Base-by-base conservation (phyloP, 2,888 invertebrate species). In the Volucella inflata region DNA sequence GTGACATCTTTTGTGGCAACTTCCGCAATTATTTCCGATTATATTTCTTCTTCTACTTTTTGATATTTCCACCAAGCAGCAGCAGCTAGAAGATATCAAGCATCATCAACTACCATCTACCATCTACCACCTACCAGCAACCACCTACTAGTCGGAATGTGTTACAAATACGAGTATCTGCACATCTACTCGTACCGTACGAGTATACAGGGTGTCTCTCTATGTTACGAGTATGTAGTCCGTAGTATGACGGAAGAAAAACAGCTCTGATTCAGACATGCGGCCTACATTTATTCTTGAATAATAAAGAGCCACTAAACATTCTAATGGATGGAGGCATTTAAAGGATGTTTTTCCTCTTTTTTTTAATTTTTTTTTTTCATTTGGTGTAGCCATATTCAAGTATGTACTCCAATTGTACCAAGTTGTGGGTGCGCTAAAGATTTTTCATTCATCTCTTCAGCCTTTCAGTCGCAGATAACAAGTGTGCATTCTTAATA, bases 11-110 rank as follows among this genome's bases (percentile, higher is more conserved):
- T 80, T 85, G 85, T 76, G 76, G 81, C 76, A 85, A 85, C 85
- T 77, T 85, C 85, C 85, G 81, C 85, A 85, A 85, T 85, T 85
- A 81, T 85, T 81, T 85, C 85, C 85, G 85, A 81, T 85, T 85
- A 81, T 81, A 50, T 76, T 81, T 75, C 62, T 72, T 81, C 30
- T 50, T 40, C 75, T 30, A 30, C 30, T 30, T 76, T 85, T 84
- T 75, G 44, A 75, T 80, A 68, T 62, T 67, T 46, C 11, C 40
- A 11, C 17, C 68, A 16, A 40, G 17, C 30, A 48, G 21, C 38
- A 57, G 42, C 36, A 50, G 59, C 48, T 12, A 40, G 2, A 11
- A 44, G 12, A 44, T n/a, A n/a, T 12, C 44, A 12, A 11, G 3
- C 44, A 44, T 11, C 11, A 6, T 12, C 12, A n/a, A 44, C 12